Percentiles rank a stretch among this genome's conserved stretches.
Conservation (phyloP, 2,888 invertebrate species). For the Rotaria macrura region DNA sequence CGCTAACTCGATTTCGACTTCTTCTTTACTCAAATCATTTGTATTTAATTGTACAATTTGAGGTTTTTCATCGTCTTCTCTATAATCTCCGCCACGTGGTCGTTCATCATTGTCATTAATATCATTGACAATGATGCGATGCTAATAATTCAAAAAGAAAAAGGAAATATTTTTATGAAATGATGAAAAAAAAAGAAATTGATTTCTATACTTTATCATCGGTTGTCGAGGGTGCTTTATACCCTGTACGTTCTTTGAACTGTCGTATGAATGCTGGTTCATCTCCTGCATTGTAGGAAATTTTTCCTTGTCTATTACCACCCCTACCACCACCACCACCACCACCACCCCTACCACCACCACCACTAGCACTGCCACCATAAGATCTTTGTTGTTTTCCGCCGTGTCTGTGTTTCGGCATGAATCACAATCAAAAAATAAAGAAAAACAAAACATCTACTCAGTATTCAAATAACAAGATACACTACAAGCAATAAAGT, state of each 20-base stretch:
- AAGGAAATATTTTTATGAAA: too few species aligned
- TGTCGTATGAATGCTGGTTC: constrained; percentile 2
- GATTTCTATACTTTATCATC: not conserved
- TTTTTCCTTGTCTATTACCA: not conserved
- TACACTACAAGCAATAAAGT: not conserved
- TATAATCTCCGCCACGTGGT: not conserved
- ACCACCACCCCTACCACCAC: not conserved
- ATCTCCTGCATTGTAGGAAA: not conserved
- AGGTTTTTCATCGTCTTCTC: constrained; percentile 16
- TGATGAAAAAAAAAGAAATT: not conserved
- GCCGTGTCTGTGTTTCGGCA: not conserved
- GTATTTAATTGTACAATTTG: not conserved
- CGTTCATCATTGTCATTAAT: not conserved
- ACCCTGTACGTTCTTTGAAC: constrained; percentile 13
- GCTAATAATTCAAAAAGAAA: not conserved
- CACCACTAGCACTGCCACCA: not conserved
- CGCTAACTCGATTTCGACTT: not conserved
- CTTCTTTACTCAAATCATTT: constrained; percentile 13
- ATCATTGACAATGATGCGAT: not conserved
- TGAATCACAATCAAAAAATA: not conserved
- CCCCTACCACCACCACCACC: not conserved
- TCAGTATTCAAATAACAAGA: not conserved
- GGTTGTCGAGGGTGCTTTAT: not conserved
- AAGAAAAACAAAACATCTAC: not conserved
- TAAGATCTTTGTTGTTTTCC: not conserved